phyloP scores from a whole-genome alignment of 2,113 vertebrate species.

The Andinoacara biseriatus region DNA sequence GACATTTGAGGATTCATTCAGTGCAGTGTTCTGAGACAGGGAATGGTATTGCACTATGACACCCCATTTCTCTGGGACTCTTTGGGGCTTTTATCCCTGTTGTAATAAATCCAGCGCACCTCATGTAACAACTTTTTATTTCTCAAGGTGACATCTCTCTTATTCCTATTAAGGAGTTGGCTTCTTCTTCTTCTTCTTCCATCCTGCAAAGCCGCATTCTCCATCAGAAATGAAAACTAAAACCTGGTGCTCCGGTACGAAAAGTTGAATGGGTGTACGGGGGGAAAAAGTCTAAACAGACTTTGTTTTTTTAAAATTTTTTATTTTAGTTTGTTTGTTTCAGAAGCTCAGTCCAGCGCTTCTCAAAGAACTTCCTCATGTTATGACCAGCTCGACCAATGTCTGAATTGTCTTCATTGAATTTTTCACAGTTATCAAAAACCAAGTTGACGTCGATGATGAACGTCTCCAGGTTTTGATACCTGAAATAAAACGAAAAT shows the following conservation, averaged over 20 bases:
- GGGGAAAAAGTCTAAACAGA: slow-evolving; percentile 67
- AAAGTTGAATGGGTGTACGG: slow-evolving; percentile 84
- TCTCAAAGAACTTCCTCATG: slow-evolving; percentile 99
- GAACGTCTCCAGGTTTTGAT: slow-evolving; percentile 95
- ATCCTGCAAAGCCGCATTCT: slow-evolving; percentile 57
- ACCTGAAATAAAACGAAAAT: slow-evolving; percentile 79
- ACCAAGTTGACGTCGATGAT: slow-evolving; percentile 97
- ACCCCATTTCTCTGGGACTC: slow-evolving; percentile 92
- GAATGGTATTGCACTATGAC: slow-evolving; percentile 98
- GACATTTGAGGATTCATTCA: slow-evolving; percentile 98
- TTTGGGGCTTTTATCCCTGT: slow-evolving; percentile 95
- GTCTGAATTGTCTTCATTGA: slow-evolving; percentile 99
- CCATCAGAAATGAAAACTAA: slow-evolving; percentile 52
- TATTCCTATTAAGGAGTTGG: slow-evolving; percentile 70
- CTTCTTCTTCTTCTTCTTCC: slow-evolving; percentile 61
- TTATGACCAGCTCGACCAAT: slow-evolving; percentile 97
- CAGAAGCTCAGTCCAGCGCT: slow-evolving; percentile 97
- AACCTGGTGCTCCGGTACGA: slow-evolving; percentile 69
- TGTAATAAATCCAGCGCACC: slow-evolving; percentile 90
- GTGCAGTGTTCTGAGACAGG: slow-evolving; percentile 95
- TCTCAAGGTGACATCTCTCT: slow-evolving; percentile 80
- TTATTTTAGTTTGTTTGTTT: slow-evolving; percentile 90
- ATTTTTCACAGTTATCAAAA: slow-evolving; percentile 99
- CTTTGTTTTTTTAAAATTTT: slow-evolving; percentile 12
- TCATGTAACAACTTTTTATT: slow-evolving; percentile 75